These are phyloP conservation scores for Asbolus verrucosus DNA, from an alignment of 1,140 invertebrate species.

Conservation along the genomic window DNA sequence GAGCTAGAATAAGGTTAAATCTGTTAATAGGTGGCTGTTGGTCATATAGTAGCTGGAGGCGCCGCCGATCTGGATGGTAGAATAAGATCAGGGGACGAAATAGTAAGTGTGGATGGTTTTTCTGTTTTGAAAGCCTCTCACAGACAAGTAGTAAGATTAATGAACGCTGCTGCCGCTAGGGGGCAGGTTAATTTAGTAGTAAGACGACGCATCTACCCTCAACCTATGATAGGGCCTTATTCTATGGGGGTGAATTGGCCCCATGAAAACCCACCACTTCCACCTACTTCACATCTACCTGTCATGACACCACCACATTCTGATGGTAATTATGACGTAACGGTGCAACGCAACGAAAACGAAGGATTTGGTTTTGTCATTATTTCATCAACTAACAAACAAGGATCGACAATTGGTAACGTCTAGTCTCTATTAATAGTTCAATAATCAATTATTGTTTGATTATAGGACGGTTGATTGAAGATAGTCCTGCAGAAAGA, in stretches of 20 bases:
- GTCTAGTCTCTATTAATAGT: too few relatives aligned
- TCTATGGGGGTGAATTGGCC: conserved; percentile 52
- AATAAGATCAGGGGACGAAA: conserved; percentile 89
- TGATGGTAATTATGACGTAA: conserved; percentile 81
- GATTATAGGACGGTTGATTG: conserved; percentile 90
- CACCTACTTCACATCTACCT: conserved; percentile 40
- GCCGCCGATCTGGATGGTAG: conserved; percentile 90
- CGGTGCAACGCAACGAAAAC: conserved; percentile 88
- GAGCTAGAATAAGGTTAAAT: too few relatives aligned
- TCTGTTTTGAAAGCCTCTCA: conserved; percentile 90
- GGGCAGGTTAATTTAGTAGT: conserved; percentile 83
- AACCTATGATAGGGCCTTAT: conserved; percentile 45
- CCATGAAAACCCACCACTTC: conserved; percentile 52
- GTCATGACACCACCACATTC: conserved; percentile 67
- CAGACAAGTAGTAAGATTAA: conserved; percentile 89
- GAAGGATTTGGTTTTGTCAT: conserved; percentile 99
- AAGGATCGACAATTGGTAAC: conserved; percentile 94
- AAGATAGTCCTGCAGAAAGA: conserved; percentile 94
- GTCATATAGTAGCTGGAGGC: conserved; percentile 93
- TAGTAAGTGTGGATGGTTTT: conserved; percentile 87
- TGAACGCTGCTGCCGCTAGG: conserved; percentile 84
- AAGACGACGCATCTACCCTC: conserved; percentile 69
- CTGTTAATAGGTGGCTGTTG: conserved; percentile 95
- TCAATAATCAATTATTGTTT: too few relatives aligned
- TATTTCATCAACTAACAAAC: conserved; percentile 95